Conservation (phyloP, 64 coral and sea anemone genomes). For the Montipora cactus region DNA sequence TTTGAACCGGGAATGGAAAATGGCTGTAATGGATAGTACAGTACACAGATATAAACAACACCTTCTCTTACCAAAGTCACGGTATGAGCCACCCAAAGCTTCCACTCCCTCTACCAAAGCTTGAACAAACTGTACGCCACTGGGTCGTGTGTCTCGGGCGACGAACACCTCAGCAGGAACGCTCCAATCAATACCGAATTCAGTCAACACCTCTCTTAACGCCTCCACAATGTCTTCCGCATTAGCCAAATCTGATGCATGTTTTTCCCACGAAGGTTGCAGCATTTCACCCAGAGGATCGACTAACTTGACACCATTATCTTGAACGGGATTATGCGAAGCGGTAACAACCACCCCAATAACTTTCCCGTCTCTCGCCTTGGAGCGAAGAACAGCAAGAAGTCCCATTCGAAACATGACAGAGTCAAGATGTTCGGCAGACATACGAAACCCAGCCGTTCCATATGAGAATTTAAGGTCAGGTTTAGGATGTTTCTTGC, state of each 20-base stretch:
- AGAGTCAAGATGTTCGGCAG: constrained; percentile 70
- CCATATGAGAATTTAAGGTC: constrained; percentile 87
- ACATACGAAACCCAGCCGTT: constrained; percentile 90
- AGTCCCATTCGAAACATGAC: constrained; percentile 99
- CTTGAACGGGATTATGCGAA: constrained; percentile 93
- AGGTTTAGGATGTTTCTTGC: constrained; percentile 79
- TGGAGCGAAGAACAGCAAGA: constrained; percentile 88
- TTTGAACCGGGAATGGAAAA: not conserved
- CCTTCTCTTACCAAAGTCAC: constrained; percentile 81
- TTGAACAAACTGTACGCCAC: constrained; percentile 73
- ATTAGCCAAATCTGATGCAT: constrained; percentile 89
- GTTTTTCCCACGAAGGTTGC: constrained; percentile 90
- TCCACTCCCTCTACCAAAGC: constrained; percentile 79
- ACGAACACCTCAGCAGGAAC: constrained; percentile 71
- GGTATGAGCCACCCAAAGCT: constrained; percentile 82
- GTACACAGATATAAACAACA: too few species aligned
- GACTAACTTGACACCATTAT: constrained; percentile 96
- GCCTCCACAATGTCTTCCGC: constrained; percentile 65
- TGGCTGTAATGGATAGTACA: too few species aligned
- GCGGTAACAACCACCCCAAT: constrained; percentile 96
- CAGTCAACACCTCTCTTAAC: constrained; percentile 56
- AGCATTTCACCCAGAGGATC: constrained; percentile 98
- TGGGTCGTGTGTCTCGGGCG: constrained; percentile 94
- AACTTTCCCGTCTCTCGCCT: constrained; percentile 70
- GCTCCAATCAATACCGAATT: constrained; percentile 51